A percentile compares a stretch with the other conserved stretches of the same genome.
Evolutionary conservation across 2,888 invertebrate species (phyloP).

Genomic region (Monochamus alternatus): DNA sequence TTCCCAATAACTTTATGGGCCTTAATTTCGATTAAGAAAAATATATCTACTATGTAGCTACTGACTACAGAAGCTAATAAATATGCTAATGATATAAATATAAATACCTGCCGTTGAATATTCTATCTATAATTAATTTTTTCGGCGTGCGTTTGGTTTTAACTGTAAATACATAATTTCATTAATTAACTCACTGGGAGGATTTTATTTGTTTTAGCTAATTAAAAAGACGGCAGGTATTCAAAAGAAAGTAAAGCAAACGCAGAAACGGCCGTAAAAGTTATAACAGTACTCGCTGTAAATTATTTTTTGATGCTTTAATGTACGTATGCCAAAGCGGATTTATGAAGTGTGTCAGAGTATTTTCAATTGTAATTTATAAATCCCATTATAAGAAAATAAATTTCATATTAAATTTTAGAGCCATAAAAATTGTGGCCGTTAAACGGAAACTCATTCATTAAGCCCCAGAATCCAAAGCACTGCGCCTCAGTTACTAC

Average conservation of each 20-base stretch:
- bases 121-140: slow-evolving; percentile 16
- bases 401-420: slow-evolving; percentile 44
- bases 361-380: slow-evolving; percentile 43
- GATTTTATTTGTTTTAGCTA: slow-evolving; percentile 25
- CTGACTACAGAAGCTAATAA: slow-evolving; percentile 17
- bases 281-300: slow-evolving; percentile 37
- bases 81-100: slow-evolving; percentile 15
- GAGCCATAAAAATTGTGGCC: slow-evolving; percentile 38
- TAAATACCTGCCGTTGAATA: background rate
- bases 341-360: slow-evolving; percentile 42
- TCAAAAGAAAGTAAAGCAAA: slow-evolving; percentile 35
- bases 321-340: slow-evolving; percentile 31
- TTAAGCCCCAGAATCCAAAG: slow-evolving; percentile 20
- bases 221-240: slow-evolving; percentile 18
- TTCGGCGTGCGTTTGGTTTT: background rate
- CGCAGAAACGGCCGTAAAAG: slow-evolving; percentile 26
- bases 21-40: background rate
- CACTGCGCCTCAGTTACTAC: slow-evolving; percentile 18
- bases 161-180: slow-evolving; percentile 22
- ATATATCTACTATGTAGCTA: slow-evolving; percentile 1
- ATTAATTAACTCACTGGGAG: slow-evolving; percentile 16
- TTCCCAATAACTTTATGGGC: background rate
- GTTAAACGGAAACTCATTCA: slow-evolving; percentile 38
- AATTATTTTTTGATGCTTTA: slow-evolving; percentile 38
- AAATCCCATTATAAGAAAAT: slow-evolving; percentile 42